Evolutionary conservation across 2,888 invertebrate species (phyloP).

Genomic region (Bombyx huttoni): DNA sequence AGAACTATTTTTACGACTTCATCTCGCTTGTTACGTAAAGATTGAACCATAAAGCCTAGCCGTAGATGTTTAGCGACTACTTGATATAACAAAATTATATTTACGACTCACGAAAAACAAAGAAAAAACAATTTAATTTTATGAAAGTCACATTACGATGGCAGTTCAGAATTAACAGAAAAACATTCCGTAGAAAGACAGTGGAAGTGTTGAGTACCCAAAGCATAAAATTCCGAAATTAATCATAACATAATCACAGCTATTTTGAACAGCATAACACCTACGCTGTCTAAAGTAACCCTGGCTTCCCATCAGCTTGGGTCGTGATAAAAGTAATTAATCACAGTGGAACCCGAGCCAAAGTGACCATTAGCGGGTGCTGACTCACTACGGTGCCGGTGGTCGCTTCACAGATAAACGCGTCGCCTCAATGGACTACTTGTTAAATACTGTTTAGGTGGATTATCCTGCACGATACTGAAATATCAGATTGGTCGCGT

Average conservation of each 20-base stretch:
- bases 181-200: neutral
- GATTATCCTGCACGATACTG: conserved; percentile 4
- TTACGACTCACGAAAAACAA: too few relatives aligned
- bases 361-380: conserved; percentile 60
- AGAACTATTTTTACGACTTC: too few relatives aligned
- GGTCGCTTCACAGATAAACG: conserved; percentile 32
- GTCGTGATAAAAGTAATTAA: conserved; percentile 61
- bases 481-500: neutral
- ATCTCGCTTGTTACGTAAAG: too few relatives aligned
- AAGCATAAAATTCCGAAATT: neutral
- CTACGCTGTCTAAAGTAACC: neutral
- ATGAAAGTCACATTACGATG: neutral
- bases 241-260: neutral
- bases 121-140: neutral
- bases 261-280: neutral
- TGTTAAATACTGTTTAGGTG: conserved; percentile 19
- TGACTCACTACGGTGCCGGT: conserved; percentile 48
- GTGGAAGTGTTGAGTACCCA: neutral
- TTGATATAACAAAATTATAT: too few relatives aligned
- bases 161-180: neutral
- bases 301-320: conserved; percentile 33
- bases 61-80: too few relatives aligned
- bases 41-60: too few relatives aligned
- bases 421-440: conserved; percentile 22
- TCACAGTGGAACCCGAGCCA: conserved; percentile 31